phyloP scores from a whole-genome alignment of 2,113 vertebrate genomes.

The Rynchops niger region DNA sequence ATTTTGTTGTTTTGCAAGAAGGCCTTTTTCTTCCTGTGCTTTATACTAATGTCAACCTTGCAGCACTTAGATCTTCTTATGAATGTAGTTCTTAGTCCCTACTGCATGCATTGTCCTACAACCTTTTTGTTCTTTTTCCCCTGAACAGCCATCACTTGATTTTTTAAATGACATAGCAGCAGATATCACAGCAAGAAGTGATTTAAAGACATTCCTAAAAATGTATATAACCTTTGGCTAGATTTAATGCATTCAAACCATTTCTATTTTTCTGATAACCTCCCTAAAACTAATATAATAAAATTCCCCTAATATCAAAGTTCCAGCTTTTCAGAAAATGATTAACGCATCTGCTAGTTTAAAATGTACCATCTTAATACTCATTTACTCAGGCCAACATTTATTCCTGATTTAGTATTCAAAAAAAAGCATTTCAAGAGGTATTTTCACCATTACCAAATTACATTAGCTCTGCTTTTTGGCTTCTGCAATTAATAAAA shows the following conservation, averaged over 20 bases:
- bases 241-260: not conserved
- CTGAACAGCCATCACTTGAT: not conserved
- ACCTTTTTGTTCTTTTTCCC: not conserved
- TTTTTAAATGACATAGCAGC: not conserved
- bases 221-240: not conserved
- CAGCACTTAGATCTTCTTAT: not conserved
- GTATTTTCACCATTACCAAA: not conserved
- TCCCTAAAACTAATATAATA: not conserved
- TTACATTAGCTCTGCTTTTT: not conserved
- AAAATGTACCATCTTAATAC: not conserved
- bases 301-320: not conserved
- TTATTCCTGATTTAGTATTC: not conserved
- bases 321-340: not conserved
- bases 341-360: not conserved
- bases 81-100: not conserved
- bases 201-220: not conserved
- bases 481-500: not conserved
- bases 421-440: not conserved
- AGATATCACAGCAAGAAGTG: not conserved
- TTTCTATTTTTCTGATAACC: not conserved
- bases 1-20: not conserved
- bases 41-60: not conserved
- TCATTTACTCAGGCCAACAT: not conserved
- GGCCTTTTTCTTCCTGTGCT: not conserved
- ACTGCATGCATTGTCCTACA: not conserved